Percentiles rank a stretch among this genome's conserved stretches.
Evolutionary conservation across 2,888 invertebrate genomes (phyloP).

Genomic region (Watsonalla cultraria): DNA sequence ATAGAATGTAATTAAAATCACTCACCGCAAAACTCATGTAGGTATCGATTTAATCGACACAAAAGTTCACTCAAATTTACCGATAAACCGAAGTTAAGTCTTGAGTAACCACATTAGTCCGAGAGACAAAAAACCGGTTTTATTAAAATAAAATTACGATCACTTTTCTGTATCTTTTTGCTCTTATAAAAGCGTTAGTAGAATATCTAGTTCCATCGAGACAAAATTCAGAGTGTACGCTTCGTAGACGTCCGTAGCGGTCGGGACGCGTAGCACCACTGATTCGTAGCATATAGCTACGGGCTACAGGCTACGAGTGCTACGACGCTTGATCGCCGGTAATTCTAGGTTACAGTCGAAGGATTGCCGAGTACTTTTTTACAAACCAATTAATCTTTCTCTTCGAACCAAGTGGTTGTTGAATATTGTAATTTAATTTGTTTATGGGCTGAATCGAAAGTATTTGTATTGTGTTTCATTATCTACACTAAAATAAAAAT

Average conservation of each 20-base stretch:
- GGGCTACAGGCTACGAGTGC: constrained; percentile 4
- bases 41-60: constrained; percentile 17
- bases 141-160: too few relatives aligned
- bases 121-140: not conserved
- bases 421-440: constrained; percentile 18
- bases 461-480: constrained; percentile 1
- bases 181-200: not conserved
- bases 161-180: not conserved
- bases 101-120: constrained; percentile 6
- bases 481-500: too few relatives aligned
- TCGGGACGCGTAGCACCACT: constrained; percentile 42
- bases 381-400: constrained; percentile 16
- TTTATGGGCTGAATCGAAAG: not conserved
- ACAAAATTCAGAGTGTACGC: constrained; percentile 1
- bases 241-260: constrained; percentile 46
- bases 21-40: constrained; percentile 14
- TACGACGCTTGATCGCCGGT: constrained; percentile 5
- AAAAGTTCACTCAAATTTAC: constrained; percentile 27
- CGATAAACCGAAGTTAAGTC: constrained; percentile 14
- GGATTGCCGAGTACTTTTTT: constrained; percentile 13
- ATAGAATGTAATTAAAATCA: constrained; percentile 5
- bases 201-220: constrained; percentile 12
- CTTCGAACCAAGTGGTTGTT: constrained; percentile 9
- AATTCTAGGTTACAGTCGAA: not conserved
- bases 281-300: constrained; percentile 29